A percentile compares a stretch with the other conserved stretches of the same genome.
Conservation (phyloP, 2,888 invertebrate species). For the Tipula unca region DNA sequence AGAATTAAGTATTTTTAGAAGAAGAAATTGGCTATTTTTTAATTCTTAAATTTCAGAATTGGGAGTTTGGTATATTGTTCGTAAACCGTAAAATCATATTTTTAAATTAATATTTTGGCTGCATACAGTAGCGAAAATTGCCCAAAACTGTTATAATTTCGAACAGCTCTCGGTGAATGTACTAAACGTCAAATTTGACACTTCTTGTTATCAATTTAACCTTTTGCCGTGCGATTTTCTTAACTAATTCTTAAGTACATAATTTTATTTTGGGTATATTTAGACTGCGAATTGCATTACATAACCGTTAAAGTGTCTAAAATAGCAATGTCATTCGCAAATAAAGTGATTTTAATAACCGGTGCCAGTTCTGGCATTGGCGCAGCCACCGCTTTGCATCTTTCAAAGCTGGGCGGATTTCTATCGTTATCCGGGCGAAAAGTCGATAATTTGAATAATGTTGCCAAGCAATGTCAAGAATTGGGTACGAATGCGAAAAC, state of each 20-base stretch:
- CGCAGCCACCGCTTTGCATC: constrained; percentile 57
- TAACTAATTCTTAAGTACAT: neutral
- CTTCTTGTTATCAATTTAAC: neutral
- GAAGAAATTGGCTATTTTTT: neutral
- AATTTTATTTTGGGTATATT: neutral
- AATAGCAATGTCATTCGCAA: constrained; percentile 47
- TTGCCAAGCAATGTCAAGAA: constrained; percentile 49
- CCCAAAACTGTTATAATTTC: neutral
- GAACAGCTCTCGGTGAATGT: neutral
- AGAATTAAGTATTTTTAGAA: neutral
- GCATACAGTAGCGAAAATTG: no score
- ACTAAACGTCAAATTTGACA: neutral
- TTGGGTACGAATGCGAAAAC: constrained; percentile 39
- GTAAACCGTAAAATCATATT: no score
- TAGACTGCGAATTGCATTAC: neutral
- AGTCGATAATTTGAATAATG: constrained; percentile 53
- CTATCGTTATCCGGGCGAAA: constrained; percentile 62
- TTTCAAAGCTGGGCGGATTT: constrained; percentile 55
- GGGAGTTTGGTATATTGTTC: no score
- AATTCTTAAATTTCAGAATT: no score
- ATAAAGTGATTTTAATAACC: constrained; percentile 54
- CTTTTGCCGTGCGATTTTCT: neutral
- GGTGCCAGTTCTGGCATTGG: constrained; percentile 73
- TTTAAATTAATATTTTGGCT: neutral
- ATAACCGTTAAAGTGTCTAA: neutral